A percentile compares a stretch with the other conserved stretches of the same genome.
These are phyloP conservation scores for Graptemys geographica DNA, from an alignment of 2,797 vertebrate species.

Conservation along the genomic window DNA sequence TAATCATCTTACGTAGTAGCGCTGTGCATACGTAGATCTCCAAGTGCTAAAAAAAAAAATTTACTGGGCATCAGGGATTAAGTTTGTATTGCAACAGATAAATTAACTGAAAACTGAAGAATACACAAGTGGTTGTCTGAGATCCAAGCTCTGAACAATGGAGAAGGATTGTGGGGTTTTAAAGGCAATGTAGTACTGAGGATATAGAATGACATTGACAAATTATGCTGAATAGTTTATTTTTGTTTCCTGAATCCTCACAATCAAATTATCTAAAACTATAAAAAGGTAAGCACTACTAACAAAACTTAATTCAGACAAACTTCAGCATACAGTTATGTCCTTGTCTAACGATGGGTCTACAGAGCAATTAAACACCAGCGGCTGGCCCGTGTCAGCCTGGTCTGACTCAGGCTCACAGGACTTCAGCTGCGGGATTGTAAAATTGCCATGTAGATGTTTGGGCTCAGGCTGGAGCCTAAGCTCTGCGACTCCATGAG, in stretches of 20 bases:
- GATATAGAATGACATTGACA: background rate
- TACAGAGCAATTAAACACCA: background rate
- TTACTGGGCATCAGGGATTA: background rate
- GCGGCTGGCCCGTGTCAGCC: background rate
- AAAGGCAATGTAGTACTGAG: constrained; percentile 67
- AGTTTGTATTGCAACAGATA: constrained; percentile 6
- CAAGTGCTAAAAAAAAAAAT: constrained; percentile 41
- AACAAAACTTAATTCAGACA: background rate
- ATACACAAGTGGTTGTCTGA: constrained; percentile 39
- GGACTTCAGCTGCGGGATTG: background rate
- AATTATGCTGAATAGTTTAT: constrained; percentile 27
- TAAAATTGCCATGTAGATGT: background rate
- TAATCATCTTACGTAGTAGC: constrained; percentile 23
- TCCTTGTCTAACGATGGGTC: background rate
- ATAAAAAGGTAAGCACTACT: constrained; percentile 15
- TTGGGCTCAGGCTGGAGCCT: background rate
- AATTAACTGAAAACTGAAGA: constrained; percentile 52
- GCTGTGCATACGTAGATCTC: constrained; percentile 27
- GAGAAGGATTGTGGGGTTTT: constrained; percentile 45
- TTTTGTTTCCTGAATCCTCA: constrained; percentile 61
- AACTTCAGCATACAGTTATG: background rate
- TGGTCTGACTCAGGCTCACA: background rate
- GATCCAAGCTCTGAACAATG: constrained; percentile 59
- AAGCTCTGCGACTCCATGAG: background rate
- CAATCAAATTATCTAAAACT: constrained; percentile 33